Evolutionary conservation across 2,113 vertebrate species (phyloP).

Genomic region (Elgaria multicarinata): DNA sequence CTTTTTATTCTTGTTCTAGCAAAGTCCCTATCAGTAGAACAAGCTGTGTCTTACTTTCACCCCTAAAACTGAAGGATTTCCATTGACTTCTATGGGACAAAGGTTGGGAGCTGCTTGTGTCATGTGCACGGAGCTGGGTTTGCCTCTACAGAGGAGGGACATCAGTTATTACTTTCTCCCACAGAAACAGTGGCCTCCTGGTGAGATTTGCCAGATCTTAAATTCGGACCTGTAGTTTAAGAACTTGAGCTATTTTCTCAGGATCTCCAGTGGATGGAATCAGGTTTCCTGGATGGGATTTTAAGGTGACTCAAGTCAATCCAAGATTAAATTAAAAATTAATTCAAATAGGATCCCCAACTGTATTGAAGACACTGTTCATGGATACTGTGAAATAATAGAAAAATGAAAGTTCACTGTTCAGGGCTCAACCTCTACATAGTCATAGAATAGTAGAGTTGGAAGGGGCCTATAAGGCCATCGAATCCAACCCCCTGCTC

Average conservation of each 20-base stretch:
- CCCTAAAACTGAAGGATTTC: neutral
- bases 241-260: neutral
- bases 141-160: neutral
- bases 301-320: neutral
- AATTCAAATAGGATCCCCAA: neutral
- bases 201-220: neutral
- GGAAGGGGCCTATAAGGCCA: too few relatives aligned
- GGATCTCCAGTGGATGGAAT: neutral
- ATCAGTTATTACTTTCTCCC: neutral
- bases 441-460: too few relatives aligned
- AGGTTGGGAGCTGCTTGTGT: neutral
- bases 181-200: neutral
- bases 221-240: neutral
- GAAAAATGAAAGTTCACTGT: neutral
- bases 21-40: neutral
- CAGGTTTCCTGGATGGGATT: neutral
- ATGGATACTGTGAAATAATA: neutral
- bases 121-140: too few relatives aligned
- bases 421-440: neutral
- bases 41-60: neutral
- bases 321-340: neutral
- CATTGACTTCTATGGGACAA: neutral
- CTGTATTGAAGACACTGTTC: too few relatives aligned
- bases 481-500: too few relatives aligned
- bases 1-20: neutral